Evolutionary conservation across 2,797 vertebrate genomes (phyloP), one percentile per base, ranked within the genome.

Genomic region (Pangasius sanitwongsei): DNA sequence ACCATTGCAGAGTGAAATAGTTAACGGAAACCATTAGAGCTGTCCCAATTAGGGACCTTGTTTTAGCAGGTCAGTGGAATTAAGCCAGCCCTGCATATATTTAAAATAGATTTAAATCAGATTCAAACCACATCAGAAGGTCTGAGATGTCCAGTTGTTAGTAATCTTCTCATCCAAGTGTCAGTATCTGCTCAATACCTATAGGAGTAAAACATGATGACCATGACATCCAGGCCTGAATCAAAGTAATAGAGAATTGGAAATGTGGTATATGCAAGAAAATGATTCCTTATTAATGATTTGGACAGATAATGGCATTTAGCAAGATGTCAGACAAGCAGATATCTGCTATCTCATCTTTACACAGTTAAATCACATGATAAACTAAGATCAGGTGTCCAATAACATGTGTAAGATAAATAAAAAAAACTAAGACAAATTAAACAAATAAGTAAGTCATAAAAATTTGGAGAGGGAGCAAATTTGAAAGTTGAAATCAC

Each of bases 11-110:
- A 37, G 18, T 18, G 2, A 5, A 81, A 59, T 15, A 9, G 34
- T 83, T 83, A 50, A 84, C 34, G 83, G 41, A 53, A 50, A 50
- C 48, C 18, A 50, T 84, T 84, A 67, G 41, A 65, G 41, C 18
- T 84, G 61, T 31, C 1, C 28, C 25, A 2, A 44, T 83, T 18
- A 83, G 34, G 57, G 5, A 37, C 3, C 18, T 2, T 12, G 34
- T 78, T 28, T 15, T 28, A 28, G 13, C 23, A 41, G 23, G 34
- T 83, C 23, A 28, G 12, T 53, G 31, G 48, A 85, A 85, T 7
- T 12, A 69, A 67, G 53, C 28, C 28, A 83, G 59, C 61, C 4
- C 28, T 65, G 4, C 44, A 12, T 67, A 44, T 63, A 44, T n/a
- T 65, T 20, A 41, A 81, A 34, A 16, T 20, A 34, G 18, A 78